Conservation (phyloP, 2,113 vertebrate genomes). For the Camelus bactrianus region DNA sequence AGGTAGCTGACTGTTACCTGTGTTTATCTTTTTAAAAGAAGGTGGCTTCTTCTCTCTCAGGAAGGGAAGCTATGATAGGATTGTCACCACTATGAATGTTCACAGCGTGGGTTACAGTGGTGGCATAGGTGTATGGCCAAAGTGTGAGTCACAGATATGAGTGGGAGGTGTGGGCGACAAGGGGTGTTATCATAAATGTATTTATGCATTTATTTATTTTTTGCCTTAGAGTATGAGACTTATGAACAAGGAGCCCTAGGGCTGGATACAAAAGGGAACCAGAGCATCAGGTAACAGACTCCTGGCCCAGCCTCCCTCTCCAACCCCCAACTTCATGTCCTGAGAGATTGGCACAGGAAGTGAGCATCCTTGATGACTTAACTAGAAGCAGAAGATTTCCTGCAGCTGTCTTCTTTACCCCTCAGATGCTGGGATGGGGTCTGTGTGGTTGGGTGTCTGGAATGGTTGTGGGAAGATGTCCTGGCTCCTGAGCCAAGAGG, state of each 20-base stretch:
- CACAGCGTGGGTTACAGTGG: not conserved
- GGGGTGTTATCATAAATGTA: slow-evolving; percentile 71
- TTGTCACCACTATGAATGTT: not conserved
- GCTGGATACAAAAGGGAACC: slow-evolving; percentile 83
- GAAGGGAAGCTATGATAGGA: not conserved
- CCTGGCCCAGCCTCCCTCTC: not conserved
- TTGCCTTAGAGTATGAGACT: slow-evolving; percentile 85
- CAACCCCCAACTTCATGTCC: not conserved
- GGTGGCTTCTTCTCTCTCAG: not conserved
- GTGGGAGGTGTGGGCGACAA: not conserved
- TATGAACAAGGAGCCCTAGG: slow-evolving; percentile 83
- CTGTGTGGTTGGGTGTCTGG: not conserved
- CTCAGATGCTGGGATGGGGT: not conserved
- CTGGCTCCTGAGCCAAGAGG: not conserved
- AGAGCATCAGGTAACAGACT: slow-evolving; percentile 85
- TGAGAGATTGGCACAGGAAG: slow-evolving; percentile 3
- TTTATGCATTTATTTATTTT: slow-evolving; percentile 81
- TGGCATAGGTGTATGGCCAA: not conserved
- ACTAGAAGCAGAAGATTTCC: not conserved
- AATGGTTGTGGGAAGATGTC: not conserved
- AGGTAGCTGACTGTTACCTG: not conserved
- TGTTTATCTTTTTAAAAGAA: slow-evolving; percentile 45
- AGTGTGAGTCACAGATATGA: not conserved
- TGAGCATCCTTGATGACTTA: slow-evolving; percentile 9
- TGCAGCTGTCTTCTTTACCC: not conserved